Base-by-base conservation (phyloP, 2,113 vertebrate genomes). In the Otocyon megalotis region DNA sequence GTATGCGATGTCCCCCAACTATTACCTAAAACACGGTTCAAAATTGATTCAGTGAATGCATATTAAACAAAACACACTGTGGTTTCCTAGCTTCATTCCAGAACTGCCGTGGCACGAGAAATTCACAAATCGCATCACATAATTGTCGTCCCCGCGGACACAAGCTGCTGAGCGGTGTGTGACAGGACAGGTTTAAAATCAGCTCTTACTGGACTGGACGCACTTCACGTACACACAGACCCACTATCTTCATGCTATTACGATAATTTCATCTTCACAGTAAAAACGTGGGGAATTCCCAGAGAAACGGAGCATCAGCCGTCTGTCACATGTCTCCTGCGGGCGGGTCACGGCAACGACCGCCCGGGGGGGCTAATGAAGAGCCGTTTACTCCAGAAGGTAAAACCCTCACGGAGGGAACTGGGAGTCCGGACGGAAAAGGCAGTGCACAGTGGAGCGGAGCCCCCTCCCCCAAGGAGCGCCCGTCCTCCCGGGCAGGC, bases 241-340 rank as follows among this genome's bases (percentile, higher is more conserved):
- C 92, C 84, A 71, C 92, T 22, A 22, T 24, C 94, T 65, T 94
- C 96, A 14, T 6, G 94, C 95, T 26, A 91, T 94, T 17, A 97
- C 93, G 86, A n/a, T 30, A 74, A 83, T n/a, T 84, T 98, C 93
- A 86, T 93, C 94, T 98, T 99, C 98, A 98, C 98, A 98, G 98
- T 97, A 95, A 96, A 63, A 93, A 80, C 32, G 58, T 77, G 26
- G 63, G 95, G 50, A 48, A 88, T 86, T 91, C 96, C 96, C 92
- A 88, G 95, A 95, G 94, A 93, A 90, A 86, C 7, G 0, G 82
- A 69, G 14, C 88, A 20, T 28, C 65, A 76, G 74, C 95, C 72
- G 17, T 11, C 67, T 5, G 53, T 8, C n/a, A 88, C 0, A 1
- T 30, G 19, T 83, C 87, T 62, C 63, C 65, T 16, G 15, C 1